Evolutionary conservation across 2,797 vertebrate genomes (phyloP).

Genomic region (Acropternis orthonyx): DNA sequence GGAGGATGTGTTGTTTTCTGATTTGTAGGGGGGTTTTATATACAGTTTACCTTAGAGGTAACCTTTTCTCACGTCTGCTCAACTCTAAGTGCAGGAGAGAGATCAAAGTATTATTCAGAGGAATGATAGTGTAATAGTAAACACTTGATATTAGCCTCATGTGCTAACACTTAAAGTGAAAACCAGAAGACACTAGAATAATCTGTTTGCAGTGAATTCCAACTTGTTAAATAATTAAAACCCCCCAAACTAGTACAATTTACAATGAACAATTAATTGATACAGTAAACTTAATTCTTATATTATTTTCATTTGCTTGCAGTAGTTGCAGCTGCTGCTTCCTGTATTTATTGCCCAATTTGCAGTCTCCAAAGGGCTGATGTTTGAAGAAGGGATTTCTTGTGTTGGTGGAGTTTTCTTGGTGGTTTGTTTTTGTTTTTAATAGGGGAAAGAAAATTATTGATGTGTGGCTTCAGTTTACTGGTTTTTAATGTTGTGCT

Average conservation of each 20-base stretch:
- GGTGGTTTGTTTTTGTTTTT: not conserved
- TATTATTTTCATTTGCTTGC: not conserved
- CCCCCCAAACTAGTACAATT: not conserved
- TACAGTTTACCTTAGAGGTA: not conserved
- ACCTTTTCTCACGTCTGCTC: not conserved
- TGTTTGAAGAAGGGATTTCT: not conserved
- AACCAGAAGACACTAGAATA: not conserved
- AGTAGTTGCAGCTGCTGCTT: not conserved
- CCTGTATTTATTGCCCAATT: not conserved
- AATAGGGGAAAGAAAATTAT: not conserved
- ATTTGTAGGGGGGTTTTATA: not conserved
- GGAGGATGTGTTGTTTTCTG: not conserved
- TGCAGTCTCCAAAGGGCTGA: not conserved
- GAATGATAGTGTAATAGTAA: not conserved
- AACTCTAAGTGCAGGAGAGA: not conserved
- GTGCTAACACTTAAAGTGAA: not conserved
- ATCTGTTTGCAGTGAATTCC: not conserved
- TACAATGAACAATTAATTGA: not conserved
- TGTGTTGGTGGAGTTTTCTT: not conserved
- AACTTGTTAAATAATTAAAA: not conserved
- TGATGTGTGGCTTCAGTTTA: not conserved
- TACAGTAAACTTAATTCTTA: not conserved
- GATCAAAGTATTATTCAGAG: not conserved
- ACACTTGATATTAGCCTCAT: not conserved
- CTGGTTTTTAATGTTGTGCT: not conserved